Conservation (phyloP, 2,797 vertebrate species). For the Phalanger gymnotis region DNA sequence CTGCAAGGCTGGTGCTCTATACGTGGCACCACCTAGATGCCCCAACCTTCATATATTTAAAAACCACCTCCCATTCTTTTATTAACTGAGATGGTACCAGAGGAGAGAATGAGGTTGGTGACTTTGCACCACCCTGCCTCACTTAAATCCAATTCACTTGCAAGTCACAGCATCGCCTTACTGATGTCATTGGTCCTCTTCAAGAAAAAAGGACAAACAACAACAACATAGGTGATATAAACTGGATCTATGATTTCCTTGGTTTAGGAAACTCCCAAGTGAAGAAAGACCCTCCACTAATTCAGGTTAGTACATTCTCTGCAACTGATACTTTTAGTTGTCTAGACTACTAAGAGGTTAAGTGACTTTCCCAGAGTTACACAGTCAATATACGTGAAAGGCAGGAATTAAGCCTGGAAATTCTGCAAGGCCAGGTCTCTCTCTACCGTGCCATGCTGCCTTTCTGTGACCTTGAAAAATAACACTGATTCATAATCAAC, state of each 20-base stretch:
- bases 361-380: background rate
- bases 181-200: background rate
- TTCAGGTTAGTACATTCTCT: background rate
- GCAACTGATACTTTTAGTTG: background rate
- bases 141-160: background rate
- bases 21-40: background rate
- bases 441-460: background rate
- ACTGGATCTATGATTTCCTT: background rate
- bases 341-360: background rate
- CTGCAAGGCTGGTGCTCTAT: background rate
- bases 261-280: background rate
- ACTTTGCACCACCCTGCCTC: background rate
- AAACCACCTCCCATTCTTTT: background rate
- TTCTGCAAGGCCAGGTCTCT: background rate
- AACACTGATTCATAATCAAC: background rate
- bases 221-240: background rate
- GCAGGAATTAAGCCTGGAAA: background rate
- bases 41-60: background rate
- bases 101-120: background rate
- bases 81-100: background rate
- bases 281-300: background rate
- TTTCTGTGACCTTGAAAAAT: background rate
- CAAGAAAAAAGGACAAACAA: background rate
- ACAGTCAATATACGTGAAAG: background rate
- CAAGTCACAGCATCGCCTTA: background rate